Conservation (phyloP, 2,888 invertebrate species). For the Nomada fucata region DNA sequence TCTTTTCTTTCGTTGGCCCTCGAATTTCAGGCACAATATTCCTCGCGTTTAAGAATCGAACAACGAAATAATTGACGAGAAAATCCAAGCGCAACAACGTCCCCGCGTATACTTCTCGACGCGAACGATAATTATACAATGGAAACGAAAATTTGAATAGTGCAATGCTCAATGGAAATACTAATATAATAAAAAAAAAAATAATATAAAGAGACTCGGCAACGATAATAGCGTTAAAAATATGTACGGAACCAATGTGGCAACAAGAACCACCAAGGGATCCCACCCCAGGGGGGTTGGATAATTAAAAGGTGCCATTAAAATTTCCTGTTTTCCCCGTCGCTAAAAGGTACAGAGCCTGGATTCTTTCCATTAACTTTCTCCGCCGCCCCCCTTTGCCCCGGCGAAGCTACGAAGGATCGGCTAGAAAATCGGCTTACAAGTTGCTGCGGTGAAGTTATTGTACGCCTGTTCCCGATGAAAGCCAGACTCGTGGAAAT, state of each 20-base stretch:
- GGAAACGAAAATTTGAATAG: too few relatives aligned
- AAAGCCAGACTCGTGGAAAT: slow-evolving; percentile 34
- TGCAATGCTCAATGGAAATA: too few relatives aligned
- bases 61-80: neutral
- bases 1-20: slow-evolving; percentile 62
- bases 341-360: slow-evolving; percentile 17
- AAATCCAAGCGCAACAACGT: neutral
- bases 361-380: slow-evolving; percentile 54
- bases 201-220: too few relatives aligned
- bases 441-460: slow-evolving; percentile 39
- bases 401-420: slow-evolving; percentile 12
- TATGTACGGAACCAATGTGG: neutral
- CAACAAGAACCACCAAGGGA: neutral
- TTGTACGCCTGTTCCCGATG: neutral
- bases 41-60: neutral
- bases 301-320: slow-evolving; percentile 47
- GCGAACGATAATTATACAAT: too few relatives aligned
- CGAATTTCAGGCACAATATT: neutral
- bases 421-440: slow-evolving; percentile 55
- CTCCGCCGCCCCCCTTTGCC: slow-evolving; percentile 16
- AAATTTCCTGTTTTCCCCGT: slow-evolving; percentile 36
- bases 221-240: neutral
- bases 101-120: too few relatives aligned
- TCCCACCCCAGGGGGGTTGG: neutral
- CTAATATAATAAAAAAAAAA: too few relatives aligned